These are phyloP conservation scores for Parthenolecanium corni DNA, from an alignment of 2,888 invertebrate species.

Conservation along the genomic window DNA sequence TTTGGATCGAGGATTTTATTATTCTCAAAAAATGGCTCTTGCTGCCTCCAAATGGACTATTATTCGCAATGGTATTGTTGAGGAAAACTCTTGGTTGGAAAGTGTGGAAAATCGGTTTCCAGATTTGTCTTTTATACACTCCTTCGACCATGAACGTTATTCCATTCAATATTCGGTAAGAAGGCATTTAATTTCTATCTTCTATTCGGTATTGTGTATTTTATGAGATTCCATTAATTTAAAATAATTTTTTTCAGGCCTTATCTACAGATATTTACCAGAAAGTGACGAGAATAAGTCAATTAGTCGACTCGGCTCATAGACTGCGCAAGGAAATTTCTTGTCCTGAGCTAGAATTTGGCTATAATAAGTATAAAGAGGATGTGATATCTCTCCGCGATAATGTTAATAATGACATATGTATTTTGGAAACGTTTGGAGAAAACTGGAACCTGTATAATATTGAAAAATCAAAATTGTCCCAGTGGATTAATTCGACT, in stretches of 20 bases:
- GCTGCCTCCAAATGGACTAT: constrained; percentile 76
- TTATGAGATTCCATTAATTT: too few relatives aligned
- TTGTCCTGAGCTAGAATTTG: constrained; percentile 61
- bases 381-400: constrained; percentile 61
- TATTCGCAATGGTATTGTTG: constrained; percentile 67
- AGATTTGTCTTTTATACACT: constrained; percentile 64
- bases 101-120: constrained; percentile 75
- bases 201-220: background rate
- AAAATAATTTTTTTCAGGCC: constrained; percentile 43
- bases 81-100: constrained; percentile 70
- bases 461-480: constrained; percentile 7
- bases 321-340: constrained; percentile 61
- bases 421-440: constrained; percentile 59
- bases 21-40: constrained; percentile 70
- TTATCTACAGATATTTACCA: constrained; percentile 65
- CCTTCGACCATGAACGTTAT: constrained; percentile 72
- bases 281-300: constrained; percentile 64
- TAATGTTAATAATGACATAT: constrained; percentile 59
- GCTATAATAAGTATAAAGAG: constrained; percentile 59
- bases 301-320: constrained; percentile 52
- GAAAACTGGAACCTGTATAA: constrained; percentile 55
- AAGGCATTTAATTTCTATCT: background rate
- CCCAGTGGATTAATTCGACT: constrained; percentile 1
- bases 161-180: constrained; percentile 45
- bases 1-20: constrained; percentile 66